Conservation (phyloP, 2,888 invertebrate genomes). For the Pasiphila rectangulata region DNA sequence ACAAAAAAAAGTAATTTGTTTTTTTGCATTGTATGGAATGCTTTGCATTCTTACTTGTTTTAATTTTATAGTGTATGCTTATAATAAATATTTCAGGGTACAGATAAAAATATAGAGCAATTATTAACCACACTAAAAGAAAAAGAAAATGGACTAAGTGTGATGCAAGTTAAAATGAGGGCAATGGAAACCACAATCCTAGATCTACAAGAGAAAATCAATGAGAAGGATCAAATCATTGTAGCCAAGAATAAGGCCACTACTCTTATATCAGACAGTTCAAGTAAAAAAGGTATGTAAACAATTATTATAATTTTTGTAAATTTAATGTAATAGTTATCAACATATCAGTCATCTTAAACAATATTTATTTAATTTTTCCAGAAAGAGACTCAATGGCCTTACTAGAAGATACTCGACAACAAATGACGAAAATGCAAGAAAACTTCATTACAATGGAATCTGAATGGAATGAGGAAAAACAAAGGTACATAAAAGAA, state of each 20-base stretch:
- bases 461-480: conserved; percentile 85
- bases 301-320: neutral
- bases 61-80: neutral
- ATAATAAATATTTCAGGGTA: conserved; percentile 36
- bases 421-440: conserved; percentile 91
- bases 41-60: neutral
- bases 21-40: neutral
- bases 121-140: conserved; percentile 84
- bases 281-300: conserved; percentile 81
- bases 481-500: conserved; percentile 76
- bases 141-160: conserved; percentile 66
- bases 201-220: conserved; percentile 90
- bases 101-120: conserved; percentile 70
- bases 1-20: conserved; percentile 44
- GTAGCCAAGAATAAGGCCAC: conserved; percentile 90
- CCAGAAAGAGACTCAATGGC: conserved; percentile 85
- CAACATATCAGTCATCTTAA: no score
- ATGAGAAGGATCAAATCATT: conserved; percentile 91
- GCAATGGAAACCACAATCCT: conserved; percentile 88
- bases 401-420: conserved; percentile 88
- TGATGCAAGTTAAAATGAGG: conserved; percentile 70
- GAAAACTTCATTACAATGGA: conserved; percentile 87
- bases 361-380: conserved; percentile 30
- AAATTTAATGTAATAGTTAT: neutral
- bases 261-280: conserved; percentile 86